These are phyloP conservation scores for Salmo trutta DNA, from an alignment of 2,797 vertebrate genomes.

Conservation along the genomic window DNA sequence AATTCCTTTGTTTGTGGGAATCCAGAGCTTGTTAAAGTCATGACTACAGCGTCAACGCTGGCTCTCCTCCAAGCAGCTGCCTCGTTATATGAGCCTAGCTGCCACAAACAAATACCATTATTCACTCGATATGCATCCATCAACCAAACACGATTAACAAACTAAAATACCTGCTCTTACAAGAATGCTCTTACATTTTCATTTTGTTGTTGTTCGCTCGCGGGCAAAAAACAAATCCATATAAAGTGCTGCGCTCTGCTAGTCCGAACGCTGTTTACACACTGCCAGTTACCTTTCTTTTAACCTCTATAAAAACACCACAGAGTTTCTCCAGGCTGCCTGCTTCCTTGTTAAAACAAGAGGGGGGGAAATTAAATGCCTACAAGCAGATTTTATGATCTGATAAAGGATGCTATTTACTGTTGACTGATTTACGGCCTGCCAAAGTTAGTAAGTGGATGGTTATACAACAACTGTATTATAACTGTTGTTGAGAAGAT, in stretches of 20 bases:
- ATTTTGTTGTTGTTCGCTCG: constrained; percentile 55
- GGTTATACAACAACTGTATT: constrained; percentile 64
- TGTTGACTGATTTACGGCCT: constrained; percentile 78
- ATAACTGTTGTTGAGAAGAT: constrained; percentile 45
- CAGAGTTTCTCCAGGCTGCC: constrained; percentile 66
- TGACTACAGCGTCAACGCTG: neutral
- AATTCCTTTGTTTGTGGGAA: neutral
- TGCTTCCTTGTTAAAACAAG: constrained; percentile 71
- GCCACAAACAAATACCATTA: constrained; percentile 63
- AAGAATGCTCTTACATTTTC: constrained; percentile 53
- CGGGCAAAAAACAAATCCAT: constrained; percentile 70
- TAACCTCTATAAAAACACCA: constrained; percentile 73
- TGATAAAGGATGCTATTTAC: constrained; percentile 81
- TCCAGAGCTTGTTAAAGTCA: neutral
- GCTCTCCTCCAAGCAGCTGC: constrained; percentile 46
- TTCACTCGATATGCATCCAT: constrained; percentile 62
- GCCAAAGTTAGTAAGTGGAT: constrained; percentile 68
- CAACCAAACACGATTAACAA: constrained; percentile 58
- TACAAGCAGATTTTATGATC: constrained; percentile 81
- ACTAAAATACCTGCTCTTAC: constrained; percentile 61
- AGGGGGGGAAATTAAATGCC: constrained; percentile 74
- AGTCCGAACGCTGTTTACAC: constrained; percentile 60
- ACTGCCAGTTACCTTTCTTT: constrained; percentile 58
- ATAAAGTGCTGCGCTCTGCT: constrained; percentile 41
- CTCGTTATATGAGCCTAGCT: constrained; percentile 34